Evolutionary conservation across 2,888 invertebrate species (phyloP), one percentile per base, ranked within the genome.

Genomic region (Mythimna impura): DNA sequence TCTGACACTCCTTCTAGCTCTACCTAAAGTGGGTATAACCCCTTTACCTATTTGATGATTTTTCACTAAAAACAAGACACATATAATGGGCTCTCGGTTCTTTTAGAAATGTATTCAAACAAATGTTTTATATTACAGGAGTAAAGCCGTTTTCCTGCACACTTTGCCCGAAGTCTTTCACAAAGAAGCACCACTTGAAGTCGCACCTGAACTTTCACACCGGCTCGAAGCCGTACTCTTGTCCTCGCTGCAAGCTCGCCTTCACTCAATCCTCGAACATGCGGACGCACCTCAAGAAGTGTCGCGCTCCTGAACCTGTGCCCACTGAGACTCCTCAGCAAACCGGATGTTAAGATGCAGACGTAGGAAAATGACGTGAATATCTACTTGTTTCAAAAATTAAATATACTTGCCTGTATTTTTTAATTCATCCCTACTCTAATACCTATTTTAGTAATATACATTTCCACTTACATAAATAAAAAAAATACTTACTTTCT

Each of bases 201-300:
- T 98, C 98, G 0, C 98, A 98, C 91, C 96, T 98, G 88, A 98
- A 98, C 92, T 98, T 98, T 90, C 98, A 98, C 91, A 98, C 98
- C 0, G 98, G 98, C 0, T 97, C 97, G 68, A 98, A 98, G 88
- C 98, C 98, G 0, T 98, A 98, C 90, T 91, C 94, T 0, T 95
- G 95, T 71, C 95, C 95, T 0, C 91, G 92, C 3, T 98, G 98
- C 90, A 97, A 97, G 20, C 96, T 98, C 55, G 97, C 97, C 17
- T 98, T 98, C 91, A 98, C 98, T 0, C 98, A 98, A 92, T 98
- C 98, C 64, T 98, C 98, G 85, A 98, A 98, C 89, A 98, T 98
- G 98, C 96, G 98, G 82, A 98, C 98, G 0, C 98, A 98, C 90
- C 97, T 97, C 88, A 98, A 98, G 92, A 98, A 98, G 91, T 98